Evolutionary conservation across 2,888 invertebrate species (phyloP), one percentile per base, ranked within the genome.

Genomic region (Thera obeliscata): DNA sequence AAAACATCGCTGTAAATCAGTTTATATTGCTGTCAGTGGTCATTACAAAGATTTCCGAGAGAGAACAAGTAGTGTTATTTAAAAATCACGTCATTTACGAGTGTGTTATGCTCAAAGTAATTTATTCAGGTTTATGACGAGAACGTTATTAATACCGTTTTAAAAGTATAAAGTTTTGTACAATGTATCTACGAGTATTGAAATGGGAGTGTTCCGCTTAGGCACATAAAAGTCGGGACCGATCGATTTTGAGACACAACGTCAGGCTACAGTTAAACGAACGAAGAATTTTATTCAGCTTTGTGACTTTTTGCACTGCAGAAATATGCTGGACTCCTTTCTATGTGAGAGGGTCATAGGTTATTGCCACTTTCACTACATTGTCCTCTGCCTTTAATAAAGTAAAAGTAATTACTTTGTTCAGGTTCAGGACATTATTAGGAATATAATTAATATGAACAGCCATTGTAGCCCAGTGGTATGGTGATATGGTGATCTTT

Each of bases 191-290:
- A 38, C 38, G 43, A 46, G 9, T 46, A 9, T 46, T 41, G 41
- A 7, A 7, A 41, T 7, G 6, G 9, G 9, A 46, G 43, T 71
- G 72, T 74, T 70, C 67, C 74, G 74, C 76, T 79, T 77, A 74
- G 71, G 71, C 72, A 73, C 67, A 69, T 71, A 76, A 76, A 69
- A 74, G 72, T 57, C 50, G 64, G 66, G 67, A 52, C 54, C 71
- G 74, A 81, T 81, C 78, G 76, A 81, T 81, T 69, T 50, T 49
- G 63, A 66, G 71, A 73, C 70, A 64, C 66, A 46, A 46, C 9
- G 9, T 8, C 43, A 9, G 6, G 9, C 2, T 9, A 46, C 43
- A 46, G 43, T 46, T 9, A 46, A 46, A 46, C 43, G 9, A 46
- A 46, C 2, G 43, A 46, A 46, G 9, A 9, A 46, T 9, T n/a